Base-by-base conservation (phyloP, 2,888 invertebrate species). In the Rhagium mordax region DNA sequence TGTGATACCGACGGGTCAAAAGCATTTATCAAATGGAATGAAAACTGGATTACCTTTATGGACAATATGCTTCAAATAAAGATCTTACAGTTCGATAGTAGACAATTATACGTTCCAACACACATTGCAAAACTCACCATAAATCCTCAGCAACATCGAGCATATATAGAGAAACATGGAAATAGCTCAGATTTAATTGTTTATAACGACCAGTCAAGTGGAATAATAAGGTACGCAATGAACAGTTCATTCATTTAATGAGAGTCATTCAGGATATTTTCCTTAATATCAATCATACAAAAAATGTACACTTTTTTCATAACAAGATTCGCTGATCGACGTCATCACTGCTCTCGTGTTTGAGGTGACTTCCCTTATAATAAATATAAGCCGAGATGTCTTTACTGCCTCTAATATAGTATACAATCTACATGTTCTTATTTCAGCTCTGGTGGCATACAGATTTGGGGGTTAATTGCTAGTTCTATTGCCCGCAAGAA, bases 11-110 rank as follows among this genome's bases (percentile, higher is more conserved):
- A 60, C n/a, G 78, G 66, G 7, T 59, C 74, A 41, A 47, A 57
- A 18, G 84, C 75, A 5, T 61, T 71, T 51, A 77, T 84, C 6
- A 61, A 59, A 53, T 84, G 83, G 83, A 69, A 75, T 3, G 70
- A 77, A 3, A 95, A 96, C 88, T 97, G 96, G 96, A 93, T 96
- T 13, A 91, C 95, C 0, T 96, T 95, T 87, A 92, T 97, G 90
- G 97, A 97, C 87, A 94, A 94, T 62, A 93, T 97, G 92, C 89
- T 97, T 13, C 97, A 97, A 87, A 91, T 94, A 81, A 82, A 82
- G 8, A 93, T 96, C 67, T 84, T 95, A n/a, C 91, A 92, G 10
- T 89, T 91, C 49, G 92, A 93, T 78, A 91, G 92, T 0, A 89
- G 94, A 3, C 90, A 91, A 0, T 90, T 96, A 2, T 90, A 92